Evolutionary conservation across 2,113 vertebrate genomes (phyloP).

Genomic region (Alexandromys fortis): DNA sequence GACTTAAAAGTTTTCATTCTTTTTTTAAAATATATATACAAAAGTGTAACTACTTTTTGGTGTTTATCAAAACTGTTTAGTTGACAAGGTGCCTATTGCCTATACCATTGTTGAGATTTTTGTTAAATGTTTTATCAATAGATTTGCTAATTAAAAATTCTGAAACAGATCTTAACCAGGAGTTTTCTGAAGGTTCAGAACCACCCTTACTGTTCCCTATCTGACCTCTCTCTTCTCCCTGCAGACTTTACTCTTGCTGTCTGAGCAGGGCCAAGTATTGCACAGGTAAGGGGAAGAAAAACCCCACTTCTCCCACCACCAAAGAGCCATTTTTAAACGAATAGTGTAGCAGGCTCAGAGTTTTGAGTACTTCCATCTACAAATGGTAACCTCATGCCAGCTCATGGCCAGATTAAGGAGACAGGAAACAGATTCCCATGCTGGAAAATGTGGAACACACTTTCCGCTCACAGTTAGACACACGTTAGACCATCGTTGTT

Average conservation of each 20-base stretch:
- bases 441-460: slow-evolving; percentile 37
- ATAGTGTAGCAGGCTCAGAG: slow-evolving; percentile 81
- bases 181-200: slow-evolving; percentile 82
- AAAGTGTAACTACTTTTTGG: slow-evolving; percentile 74
- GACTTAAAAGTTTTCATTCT: slow-evolving; percentile 62
- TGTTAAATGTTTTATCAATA: slow-evolving; percentile 75
- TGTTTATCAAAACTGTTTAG: slow-evolving; percentile 76
- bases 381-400: slow-evolving; percentile 75
- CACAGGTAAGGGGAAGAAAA: slow-evolving; percentile 59
- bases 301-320: background rate
- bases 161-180: slow-evolving; percentile 80
- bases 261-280: slow-evolving; percentile 74
- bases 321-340: slow-evolving; percentile 50
- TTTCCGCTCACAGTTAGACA: slow-evolving; percentile 72
- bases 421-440: slow-evolving; percentile 62
- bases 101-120: slow-evolving; percentile 79
- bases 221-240: slow-evolving; percentile 78
- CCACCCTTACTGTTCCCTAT: slow-evolving; percentile 76
- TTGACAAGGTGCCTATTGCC: slow-evolving; percentile 85
- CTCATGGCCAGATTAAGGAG: slow-evolving; percentile 80
- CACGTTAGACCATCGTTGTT: slow-evolving; percentile 80
- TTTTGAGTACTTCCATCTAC: slow-evolving; percentile 75
- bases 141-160: slow-evolving; percentile 66
- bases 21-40: slow-evolving; percentile 62
- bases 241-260: slow-evolving; percentile 77